Percentiles rank a stretch among this genome's conserved stretches.
These are phyloP conservation scores for Quadroppia sp. DNA, from an alignment of 2,888 invertebrate genomes.

Conservation along the genomic window DNA sequence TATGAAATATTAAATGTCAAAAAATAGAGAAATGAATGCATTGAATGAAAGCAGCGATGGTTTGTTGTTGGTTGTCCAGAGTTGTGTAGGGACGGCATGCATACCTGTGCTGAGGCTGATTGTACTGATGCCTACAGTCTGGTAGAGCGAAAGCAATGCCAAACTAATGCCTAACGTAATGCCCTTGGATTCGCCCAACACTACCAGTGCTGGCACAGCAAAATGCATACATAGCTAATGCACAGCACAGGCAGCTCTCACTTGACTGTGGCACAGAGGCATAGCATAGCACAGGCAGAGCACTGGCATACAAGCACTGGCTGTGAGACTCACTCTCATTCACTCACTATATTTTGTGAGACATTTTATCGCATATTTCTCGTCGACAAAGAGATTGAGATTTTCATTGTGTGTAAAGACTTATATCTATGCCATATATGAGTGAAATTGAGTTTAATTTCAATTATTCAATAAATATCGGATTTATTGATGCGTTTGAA, in stretches of 20 bases:
- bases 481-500: conserved; percentile 2
- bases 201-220: neutral
- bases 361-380: conserved; percentile 35
- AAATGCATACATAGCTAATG: neutral
- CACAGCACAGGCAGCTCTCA: neutral
- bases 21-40: too few species aligned
- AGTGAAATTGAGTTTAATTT: neutral
- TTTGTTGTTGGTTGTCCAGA: too few species aligned
- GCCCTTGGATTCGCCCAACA: conserved; percentile 35
- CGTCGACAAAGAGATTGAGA: conserved; percentile 22
- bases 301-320: neutral
- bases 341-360: conserved; percentile 1
- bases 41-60: too few species aligned
- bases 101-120: too few species aligned
- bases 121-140: conserved; percentile 11
- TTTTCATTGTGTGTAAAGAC: conserved; percentile 15
- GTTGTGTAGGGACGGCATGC: too few species aligned
- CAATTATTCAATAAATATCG: neutral
- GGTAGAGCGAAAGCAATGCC: conserved; percentile 23
- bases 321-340: conserved; percentile 9
- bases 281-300: neutral
- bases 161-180: conserved; percentile 30
- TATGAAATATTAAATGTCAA: too few species aligned
- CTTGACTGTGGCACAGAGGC: neutral
- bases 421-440: neutral